These are phyloP conservation scores for Ennomos quercinarius DNA, from an alignment of 2,888 invertebrate species.

Conservation along the genomic window DNA sequence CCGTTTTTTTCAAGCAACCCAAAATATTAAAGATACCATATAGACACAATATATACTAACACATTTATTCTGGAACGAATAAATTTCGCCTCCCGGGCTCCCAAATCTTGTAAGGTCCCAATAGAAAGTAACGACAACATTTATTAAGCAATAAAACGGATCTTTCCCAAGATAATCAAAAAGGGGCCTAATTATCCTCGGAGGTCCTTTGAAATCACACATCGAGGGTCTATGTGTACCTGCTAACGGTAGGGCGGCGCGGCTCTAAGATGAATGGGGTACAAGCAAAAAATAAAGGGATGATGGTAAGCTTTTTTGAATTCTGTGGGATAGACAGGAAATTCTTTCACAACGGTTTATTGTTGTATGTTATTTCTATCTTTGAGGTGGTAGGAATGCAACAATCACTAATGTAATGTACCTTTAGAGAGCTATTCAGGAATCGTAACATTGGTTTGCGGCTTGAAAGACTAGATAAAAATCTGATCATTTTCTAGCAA, in stretches of 20 bases:
- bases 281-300: conserved; percentile 20
- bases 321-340: conserved; percentile 7
- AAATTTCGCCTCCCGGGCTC: not conserved
- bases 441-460: too few species aligned
- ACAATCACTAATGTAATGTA: too few species aligned
- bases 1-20: too few species aligned
- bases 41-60: too few species aligned
- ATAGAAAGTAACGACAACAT: conserved; percentile 23
- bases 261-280: conserved; percentile 19
- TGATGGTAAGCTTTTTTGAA: conserved; percentile 7
- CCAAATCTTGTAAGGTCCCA: not conserved
- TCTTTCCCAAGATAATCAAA: conserved; percentile 37
- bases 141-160: conserved; percentile 23
- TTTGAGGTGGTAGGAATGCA: not conserved
- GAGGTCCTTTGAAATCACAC: conserved; percentile 25
- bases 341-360: conserved; percentile 9
- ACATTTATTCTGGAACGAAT: too few species aligned
- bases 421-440: too few species aligned
- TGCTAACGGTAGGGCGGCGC: conserved; percentile 10
- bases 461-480: too few species aligned
- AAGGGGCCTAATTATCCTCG: conserved; percentile 27
- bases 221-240: conserved; percentile 13
- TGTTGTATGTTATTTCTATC: conserved; percentile 6
- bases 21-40: too few species aligned
- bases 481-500: too few species aligned